These are phyloP conservation scores for Orchesellides sinensis DNA, from an alignment of 2,888 invertebrate species.

Conservation along the genomic window DNA sequence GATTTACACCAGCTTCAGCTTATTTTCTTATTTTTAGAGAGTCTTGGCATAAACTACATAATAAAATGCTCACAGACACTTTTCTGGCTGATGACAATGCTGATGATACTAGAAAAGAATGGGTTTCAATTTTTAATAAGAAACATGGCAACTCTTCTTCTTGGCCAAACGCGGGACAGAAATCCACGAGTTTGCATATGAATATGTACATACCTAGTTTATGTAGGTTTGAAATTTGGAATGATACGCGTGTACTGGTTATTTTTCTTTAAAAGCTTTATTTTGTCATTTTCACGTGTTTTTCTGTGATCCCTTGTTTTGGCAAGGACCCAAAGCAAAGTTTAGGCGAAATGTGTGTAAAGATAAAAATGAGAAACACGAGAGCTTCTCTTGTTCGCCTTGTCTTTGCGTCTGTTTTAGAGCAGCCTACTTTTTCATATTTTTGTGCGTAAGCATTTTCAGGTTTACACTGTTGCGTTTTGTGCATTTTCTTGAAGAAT, in stretches of 20 bases:
- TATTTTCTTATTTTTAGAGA: constrained; percentile 7
- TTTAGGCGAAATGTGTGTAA: constrained; percentile 28
- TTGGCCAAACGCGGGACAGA: no score
- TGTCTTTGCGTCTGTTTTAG: background rate
- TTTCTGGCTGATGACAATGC: background rate
- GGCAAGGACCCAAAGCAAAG: constrained; percentile 40
- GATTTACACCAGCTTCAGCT: constrained; percentile 26
- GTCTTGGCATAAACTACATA: no score
- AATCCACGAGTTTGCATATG: no score
- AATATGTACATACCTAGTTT: no score
- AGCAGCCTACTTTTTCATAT: constrained; percentile 23
- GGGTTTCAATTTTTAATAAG: no score
- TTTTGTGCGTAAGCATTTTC: background rate
- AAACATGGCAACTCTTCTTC: no score
- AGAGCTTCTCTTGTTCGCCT: background rate
- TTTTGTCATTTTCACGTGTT: constrained; percentile 32
- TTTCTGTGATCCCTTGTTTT: constrained; percentile 34
- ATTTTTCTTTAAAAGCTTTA: constrained; percentile 18
- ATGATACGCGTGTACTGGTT: constrained; percentile 15
- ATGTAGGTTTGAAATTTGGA: constrained; percentile 25
- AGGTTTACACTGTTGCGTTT: constrained; percentile 24
- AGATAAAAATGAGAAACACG: constrained; percentile 32
- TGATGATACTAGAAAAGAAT: no score
- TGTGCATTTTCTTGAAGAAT: background rate
- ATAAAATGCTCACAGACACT: no score